Evolutionary conservation across 1,140 invertebrate species (phyloP).

Genomic region (Lysiphlebus fabarum): DNA sequence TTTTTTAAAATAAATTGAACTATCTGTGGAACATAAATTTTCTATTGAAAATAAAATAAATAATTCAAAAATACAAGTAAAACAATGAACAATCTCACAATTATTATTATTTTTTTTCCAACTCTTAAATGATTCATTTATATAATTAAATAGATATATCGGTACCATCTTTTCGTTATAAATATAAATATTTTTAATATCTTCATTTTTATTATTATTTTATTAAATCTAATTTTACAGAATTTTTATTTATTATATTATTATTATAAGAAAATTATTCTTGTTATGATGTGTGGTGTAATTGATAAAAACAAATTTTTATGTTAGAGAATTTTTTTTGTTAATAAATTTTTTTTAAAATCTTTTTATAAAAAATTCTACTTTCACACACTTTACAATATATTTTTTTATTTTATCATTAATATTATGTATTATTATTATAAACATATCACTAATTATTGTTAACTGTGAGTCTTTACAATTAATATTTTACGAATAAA

Average conservation of each 20-base stretch:
- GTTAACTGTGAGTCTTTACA: constrained; percentile 35
- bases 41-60: too few species aligned
- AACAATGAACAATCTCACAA: neutral
- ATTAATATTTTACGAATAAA: constrained; percentile 29
- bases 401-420: constrained; percentile 34
- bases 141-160: constrained; percentile 20
- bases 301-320: neutral
- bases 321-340: neutral
- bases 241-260: constrained; percentile 13
- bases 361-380: constrained; percentile 39
- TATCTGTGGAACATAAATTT: too few species aligned
- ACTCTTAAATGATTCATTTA: neutral
- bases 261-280: neutral
- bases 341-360: constrained; percentile 22
- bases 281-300: too few species aligned
- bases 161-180: constrained; percentile 32
- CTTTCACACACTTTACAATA: constrained; percentile 34
- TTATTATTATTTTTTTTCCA: constrained; percentile 12
- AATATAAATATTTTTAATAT: constrained; percentile 31
- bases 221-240: constrained; percentile 18
- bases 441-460: constrained; percentile 41
- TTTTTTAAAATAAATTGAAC: too few species aligned
- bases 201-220: constrained; percentile 5
- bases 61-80: too few species aligned
- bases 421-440: constrained; percentile 38